Conservation (phyloP, 92 coral and sea anemone genomes). For the Zoanthus solanderi region DNA sequence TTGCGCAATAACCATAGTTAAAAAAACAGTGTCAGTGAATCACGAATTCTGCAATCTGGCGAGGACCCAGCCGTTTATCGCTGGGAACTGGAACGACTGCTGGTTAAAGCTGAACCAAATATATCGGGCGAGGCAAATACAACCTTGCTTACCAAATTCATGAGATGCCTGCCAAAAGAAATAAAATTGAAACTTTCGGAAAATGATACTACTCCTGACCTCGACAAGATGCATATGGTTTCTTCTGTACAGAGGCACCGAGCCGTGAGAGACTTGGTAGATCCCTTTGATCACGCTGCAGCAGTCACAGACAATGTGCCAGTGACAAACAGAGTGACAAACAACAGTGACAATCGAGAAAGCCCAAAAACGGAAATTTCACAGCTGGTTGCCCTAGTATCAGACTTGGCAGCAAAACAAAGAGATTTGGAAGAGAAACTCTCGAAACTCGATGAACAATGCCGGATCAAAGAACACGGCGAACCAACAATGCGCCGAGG, state of each 20-base stretch:
- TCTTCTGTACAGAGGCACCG: constrained; percentile 50
- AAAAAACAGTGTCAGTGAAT: not conserved
- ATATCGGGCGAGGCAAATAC: not conserved
- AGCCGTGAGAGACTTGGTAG: constrained; percentile 37
- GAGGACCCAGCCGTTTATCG: constrained; percentile 43
- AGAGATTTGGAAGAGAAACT: constrained; percentile 11
- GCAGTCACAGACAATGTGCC: not conserved
- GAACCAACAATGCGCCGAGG: not conserved
- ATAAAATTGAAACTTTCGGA: constrained; percentile 54
- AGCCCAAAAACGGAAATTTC: not conserved
- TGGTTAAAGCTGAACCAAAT: constrained; percentile 24
- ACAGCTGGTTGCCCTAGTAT: constrained; percentile 46
- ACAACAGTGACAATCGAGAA: not conserved
- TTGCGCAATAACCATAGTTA: too few relatives aligned
- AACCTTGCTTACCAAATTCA: constrained; percentile 51
- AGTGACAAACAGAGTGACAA: not conserved
- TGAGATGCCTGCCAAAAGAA: constrained; percentile 53
- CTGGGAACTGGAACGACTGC: constrained; percentile 34
- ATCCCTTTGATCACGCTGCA: not conserved
- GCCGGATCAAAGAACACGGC: not conserved
- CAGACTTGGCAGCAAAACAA: constrained; percentile 44
- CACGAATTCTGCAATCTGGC: constrained; percentile 36
- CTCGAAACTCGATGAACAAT: not conserved
- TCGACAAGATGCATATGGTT: constrained; percentile 33
- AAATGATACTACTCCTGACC: constrained; percentile 58